phyloP scores from a whole-genome alignment of 2,888 invertebrate species.

The Neria commutata region DNA sequence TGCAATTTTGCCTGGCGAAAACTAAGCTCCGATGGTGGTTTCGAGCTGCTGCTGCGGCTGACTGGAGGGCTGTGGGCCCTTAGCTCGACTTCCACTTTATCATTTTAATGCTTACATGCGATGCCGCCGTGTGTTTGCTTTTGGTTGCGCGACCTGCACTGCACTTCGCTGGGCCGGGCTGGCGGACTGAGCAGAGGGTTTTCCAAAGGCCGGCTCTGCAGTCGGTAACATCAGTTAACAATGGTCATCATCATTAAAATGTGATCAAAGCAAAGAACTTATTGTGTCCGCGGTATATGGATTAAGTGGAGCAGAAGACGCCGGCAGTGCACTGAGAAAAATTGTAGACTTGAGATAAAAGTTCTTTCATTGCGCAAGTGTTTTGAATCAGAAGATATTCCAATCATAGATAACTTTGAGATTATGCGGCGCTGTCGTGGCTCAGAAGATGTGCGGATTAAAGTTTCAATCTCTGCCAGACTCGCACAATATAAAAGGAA shows the following conservation, averaged over 20 bases:
- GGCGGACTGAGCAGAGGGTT: not conserved
- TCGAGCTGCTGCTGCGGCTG: not conserved
- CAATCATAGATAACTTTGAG: too few relatives aligned
- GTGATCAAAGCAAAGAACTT: conserved; percentile 50
- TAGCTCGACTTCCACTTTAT: conserved; percentile 17
- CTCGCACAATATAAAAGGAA: too few relatives aligned
- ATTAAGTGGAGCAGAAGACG: not conserved
- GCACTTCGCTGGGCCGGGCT: not conserved
- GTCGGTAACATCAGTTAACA: conserved; percentile 60
- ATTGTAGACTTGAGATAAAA: too few relatives aligned
- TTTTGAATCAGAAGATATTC: too few relatives aligned
- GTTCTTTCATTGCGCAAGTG: too few relatives aligned
- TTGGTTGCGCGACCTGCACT: not conserved
- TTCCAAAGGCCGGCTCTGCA: conserved; percentile 32
- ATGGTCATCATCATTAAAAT: conserved; percentile 61
- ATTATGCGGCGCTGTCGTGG: too few relatives aligned
- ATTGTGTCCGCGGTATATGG: not conserved
- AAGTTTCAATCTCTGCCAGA: too few relatives aligned
- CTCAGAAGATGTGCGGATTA: too few relatives aligned
- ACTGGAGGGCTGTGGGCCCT: conserved; percentile 2
- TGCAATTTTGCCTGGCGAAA: conserved; percentile 42
- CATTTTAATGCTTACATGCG: conserved; percentile 4
- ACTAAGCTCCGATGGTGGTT: not conserved
- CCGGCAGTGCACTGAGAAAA: not conserved
- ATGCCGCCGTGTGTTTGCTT: not conserved